A percentile compares a stretch with the other conserved stretches of the same genome.
Conservation (phyloP, 2,888 invertebrate genomes). For the Drosophila subquinaria region DNA sequence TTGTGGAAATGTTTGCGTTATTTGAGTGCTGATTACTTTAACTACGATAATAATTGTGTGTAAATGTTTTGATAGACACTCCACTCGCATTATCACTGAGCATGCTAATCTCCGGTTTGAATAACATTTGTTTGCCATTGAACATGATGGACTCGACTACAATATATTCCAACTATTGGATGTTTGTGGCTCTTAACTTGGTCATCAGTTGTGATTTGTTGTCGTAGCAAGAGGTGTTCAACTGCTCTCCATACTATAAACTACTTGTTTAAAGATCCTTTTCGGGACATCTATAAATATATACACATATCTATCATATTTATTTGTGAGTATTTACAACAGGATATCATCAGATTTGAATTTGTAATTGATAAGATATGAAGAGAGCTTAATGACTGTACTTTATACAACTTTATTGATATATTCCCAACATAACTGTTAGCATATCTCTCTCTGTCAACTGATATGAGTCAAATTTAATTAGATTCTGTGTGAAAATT, state of each 20-base stretch:
- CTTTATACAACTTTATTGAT: background rate
- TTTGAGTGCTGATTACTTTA: slow-evolving; percentile 47
- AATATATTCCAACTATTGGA: slow-evolving; percentile 1
- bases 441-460: background rate
- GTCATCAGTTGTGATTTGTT: slow-evolving; percentile 40
- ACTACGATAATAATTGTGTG: slow-evolving; percentile 33
- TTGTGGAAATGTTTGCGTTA: slow-evolving; percentile 24
- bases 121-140: slow-evolving; percentile 24
- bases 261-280: slow-evolving; percentile 17
- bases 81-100: slow-evolving; percentile 26
- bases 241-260: background rate
- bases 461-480: slow-evolving; percentile 4
- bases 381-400: background rate
- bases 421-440: background rate
- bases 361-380: background rate
- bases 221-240: slow-evolving; percentile 4
- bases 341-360: background rate
- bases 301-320: background rate
- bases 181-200: slow-evolving; percentile 3
- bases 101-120: slow-evolving; percentile 9
- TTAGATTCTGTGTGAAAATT: slow-evolving; percentile 8
- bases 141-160: slow-evolving; percentile 6
- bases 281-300: slow-evolving; percentile 1
- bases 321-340: slow-evolving; percentile 16
- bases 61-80: slow-evolving; percentile 28